Base-by-base conservation (phyloP, 2,888 invertebrate genomes). In the Caenorhabditis angaria region DNA sequence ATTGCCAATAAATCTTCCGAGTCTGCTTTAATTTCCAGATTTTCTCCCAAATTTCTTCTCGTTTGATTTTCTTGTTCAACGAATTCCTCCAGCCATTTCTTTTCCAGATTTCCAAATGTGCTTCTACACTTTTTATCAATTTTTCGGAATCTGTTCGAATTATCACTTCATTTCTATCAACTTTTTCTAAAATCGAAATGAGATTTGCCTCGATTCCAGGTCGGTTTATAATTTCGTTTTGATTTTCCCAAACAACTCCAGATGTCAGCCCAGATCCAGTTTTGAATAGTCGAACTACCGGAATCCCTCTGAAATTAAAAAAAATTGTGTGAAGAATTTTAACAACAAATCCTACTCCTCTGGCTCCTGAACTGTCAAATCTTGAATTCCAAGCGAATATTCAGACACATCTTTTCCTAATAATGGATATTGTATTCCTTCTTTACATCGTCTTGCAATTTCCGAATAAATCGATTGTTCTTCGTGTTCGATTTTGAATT, bases 31-130 rank as follows among this genome's bases (percentile, higher is more conserved):
- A 51, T 20, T 65, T 54, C 64, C 70, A 70, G 25, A 57, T 61
- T 20, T 66, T 61, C 27, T 73, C 65, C 75, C 75, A 78, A 28
- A 65, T 60, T 20, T 60, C 59, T n/a, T 29, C 47, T 35, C 66
- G 58, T 5, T 25, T 56, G 22, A 76, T 64, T 18, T 28, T 56
- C 55, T 73, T 71, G 48, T 71, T 63, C 35, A 41, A 57, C 8
- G 69, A 65, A 48, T 73, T 78, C n/a, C 78, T 56, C 78, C 78
- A 78, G 8, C 71, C 73, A 55, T 63, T 74, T 57, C 74, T 48
- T 25, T 66, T 59, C 78, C 78, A 78, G 3, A 71, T 56, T 63
- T 68, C 14, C 6, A 58, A 41, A 63, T 58, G 59, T 1, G 71
- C 70, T 55, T 71, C 76, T n/a, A 61, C 58, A 6, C 48, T 61